Evolutionary conservation across 2,113 vertebrate species (phyloP), one percentile per base, ranked within the genome.

Genomic region (Raja brachyura): DNA sequence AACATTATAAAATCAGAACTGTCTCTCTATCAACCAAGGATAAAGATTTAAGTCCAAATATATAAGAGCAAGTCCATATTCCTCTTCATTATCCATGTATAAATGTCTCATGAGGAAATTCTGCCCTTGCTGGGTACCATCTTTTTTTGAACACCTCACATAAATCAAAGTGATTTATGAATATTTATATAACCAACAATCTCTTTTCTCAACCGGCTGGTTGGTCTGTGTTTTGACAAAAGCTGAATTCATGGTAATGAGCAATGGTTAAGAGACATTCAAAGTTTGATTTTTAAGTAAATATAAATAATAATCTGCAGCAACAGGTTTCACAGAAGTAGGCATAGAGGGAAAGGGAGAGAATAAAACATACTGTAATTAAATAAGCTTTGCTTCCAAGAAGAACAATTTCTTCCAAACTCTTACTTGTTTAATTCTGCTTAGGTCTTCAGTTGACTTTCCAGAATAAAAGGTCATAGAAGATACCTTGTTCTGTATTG

Each of bases 401-500:
- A 86, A 86, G 61, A 90, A 66, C 61, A 66, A 70, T 90, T 90
- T 90, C 88, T 90, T 90, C 81, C 61, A 90, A 90, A 93, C 31
- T 86, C 81, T 76, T 96, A 99, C 99, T 98, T 99, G 99, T 95
- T 99, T 99, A 95, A 99, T 98, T 96, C 98, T 98, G 96, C 98
- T 99, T 93, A 99, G 97, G 95, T 99, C 99, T 96, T 99, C 99
- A 77, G 98, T 97, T 93, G 97, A 96, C 95, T 99, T 99, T 93
- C 99, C 99, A 96, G 97, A 98, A 33, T 99, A 95, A 95, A 99
- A 99, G 14, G 98, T 98, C 96, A 99, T 97, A 8, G 98, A 99
- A 86, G 98, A 99, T 48, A 99, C 99, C 97, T 99, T 99, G 95
- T 99, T 99, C 99, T 99, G 95, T 93, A 96, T 94, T 54, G 81